Conservation (phyloP, 2,797 vertebrate species). For the Balearica regulorum region DNA sequence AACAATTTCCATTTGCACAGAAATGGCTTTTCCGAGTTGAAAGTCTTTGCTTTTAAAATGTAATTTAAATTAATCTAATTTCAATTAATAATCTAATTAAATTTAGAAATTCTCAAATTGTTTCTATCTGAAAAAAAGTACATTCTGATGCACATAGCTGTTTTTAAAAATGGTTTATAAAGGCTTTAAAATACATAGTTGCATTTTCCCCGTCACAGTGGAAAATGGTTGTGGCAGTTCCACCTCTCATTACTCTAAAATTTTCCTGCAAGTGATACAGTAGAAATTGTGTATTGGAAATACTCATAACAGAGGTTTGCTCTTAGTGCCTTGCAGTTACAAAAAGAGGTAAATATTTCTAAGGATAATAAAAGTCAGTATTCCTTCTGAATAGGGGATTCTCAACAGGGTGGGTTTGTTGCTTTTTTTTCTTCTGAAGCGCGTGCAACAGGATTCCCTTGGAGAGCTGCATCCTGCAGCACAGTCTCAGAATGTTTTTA, state of each 20-base stretch:
- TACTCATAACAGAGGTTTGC: not conserved
- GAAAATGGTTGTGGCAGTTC: not conserved
- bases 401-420: not conserved
- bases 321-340: not conserved
- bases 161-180: not conserved
- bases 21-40: not conserved
- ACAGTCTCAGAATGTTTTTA: not conserved
- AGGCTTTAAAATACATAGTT: not conserved
- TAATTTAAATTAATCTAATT: not conserved
- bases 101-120: not conserved
- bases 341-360: not conserved
- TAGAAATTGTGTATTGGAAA: not conserved
- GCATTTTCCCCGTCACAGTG: not conserved
- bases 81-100: conserved; percentile 6
- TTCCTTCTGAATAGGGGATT: not conserved
- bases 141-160: not conserved
- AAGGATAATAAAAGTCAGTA: not conserved
- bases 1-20: not conserved
- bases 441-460: not conserved
- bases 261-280: not conserved
- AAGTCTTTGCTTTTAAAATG: not conserved
- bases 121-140: not conserved
- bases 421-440: not conserved
- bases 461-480: not conserved
- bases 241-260: not conserved